Base-by-base conservation (phyloP, 2,797 vertebrate species). In the Carcharodon carcharias region DNA sequence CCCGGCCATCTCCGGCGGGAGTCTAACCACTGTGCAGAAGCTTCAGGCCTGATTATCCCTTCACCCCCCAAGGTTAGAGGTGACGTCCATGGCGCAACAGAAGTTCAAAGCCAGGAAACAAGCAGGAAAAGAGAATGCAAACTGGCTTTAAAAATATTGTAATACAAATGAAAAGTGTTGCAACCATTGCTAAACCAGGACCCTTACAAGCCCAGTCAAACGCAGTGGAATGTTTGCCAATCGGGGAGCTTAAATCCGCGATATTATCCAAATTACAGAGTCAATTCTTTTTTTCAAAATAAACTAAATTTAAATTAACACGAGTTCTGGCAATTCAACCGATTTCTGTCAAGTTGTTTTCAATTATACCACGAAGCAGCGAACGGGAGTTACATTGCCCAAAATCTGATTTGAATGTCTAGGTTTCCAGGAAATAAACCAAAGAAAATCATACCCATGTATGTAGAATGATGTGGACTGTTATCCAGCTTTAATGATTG, bases 71-170 rank as follows among this genome's bases (percentile, higher is more conserved):
- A 98, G 98, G 97, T 98, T 98, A 98, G 98, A 97, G 98, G 97
- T 97, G 97, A 98, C 97, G 98, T 98, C 97, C 97, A 98, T 97
- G 98, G 97, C 97, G 97, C 97, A 97, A 97, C 96, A 98, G 98
- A 98, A 98, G 98, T 98, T 98, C 98, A 98, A 98, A 98, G 98
- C 97, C 98, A 98, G 97, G 97, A 97, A 98, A 98, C 97, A 97
- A 97, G 97, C 96, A 6, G 31, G 97, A 97, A 95, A 95, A 56
- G 50, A 35, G 69, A 95, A 95, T 73, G 50, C 69, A 95, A 95
- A 77, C 45, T 54, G 58, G 94, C 31, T 58, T 73, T 95, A 77
- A 95, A 69, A 71, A 73, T 93, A 67, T 56, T 77, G 50, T 58
- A 58, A 35, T 54, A 95, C 40, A 95, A 73, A 35, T 58, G 69